phyloP scores from a whole-genome alignment of 37 sponge, comb jelly and placozoan genomes.

The Corticium candelabrum region DNA sequence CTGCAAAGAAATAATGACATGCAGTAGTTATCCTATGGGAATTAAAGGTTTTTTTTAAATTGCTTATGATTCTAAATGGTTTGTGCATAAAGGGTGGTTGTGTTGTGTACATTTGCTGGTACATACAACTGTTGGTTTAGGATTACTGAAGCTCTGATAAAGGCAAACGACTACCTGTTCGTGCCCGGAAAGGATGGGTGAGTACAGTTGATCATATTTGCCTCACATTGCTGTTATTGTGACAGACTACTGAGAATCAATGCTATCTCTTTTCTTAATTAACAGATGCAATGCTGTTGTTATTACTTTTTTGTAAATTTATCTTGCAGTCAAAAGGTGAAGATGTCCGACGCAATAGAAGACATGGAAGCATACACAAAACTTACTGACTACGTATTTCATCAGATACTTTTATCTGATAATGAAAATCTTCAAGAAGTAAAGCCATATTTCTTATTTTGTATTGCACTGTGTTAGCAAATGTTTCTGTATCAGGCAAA shows the following conservation, averaged over 20 bases:
- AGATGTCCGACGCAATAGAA: constrained; percentile 54
- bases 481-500: constrained; percentile 22
- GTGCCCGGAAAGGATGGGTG: constrained; percentile 47
- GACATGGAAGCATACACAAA: constrained; percentile 68
- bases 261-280: not conserved
- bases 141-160: constrained; percentile 54
- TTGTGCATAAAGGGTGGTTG: too few relatives aligned
- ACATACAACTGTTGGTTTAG: too few relatives aligned
- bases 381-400: constrained; percentile 51
- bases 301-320: not conserved
- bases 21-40: too few relatives aligned
- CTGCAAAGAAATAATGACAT: too few relatives aligned
- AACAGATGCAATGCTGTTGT: not conserved
- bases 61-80: too few relatives aligned
- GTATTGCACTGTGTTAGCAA: not conserved
- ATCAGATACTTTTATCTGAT: constrained; percentile 30
- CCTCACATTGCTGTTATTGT: not conserved
- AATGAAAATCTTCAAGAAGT: constrained; percentile 55
- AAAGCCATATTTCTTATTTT: not conserved
- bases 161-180: constrained; percentile 38
- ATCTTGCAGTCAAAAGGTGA: not conserved
- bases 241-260: not conserved
- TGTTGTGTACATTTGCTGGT: too few relatives aligned
- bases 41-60: too few relatives aligned
- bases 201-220: not conserved